Evolutionary conservation across 1,140 invertebrate species (phyloP).

Genomic region (Drosophila ambigua): DNA sequence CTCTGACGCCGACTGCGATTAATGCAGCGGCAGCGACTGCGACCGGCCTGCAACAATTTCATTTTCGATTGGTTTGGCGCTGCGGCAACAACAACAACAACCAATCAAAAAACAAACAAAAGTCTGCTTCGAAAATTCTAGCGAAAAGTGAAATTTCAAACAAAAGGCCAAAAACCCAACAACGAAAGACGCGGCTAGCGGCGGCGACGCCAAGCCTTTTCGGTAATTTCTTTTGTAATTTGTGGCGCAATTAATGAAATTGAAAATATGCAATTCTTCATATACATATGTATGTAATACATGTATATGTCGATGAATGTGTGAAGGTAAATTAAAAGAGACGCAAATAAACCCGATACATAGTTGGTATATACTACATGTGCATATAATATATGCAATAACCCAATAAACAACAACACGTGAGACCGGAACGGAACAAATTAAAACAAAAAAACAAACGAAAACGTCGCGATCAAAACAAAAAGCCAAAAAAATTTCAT

Average conservation of each 20-base stretch:
- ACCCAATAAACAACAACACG: constrained; percentile 58
- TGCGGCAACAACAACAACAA: constrained; percentile 31
- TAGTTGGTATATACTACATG: too few relatives aligned
- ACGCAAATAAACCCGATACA: constrained; percentile 41
- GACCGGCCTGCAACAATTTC: constrained; percentile 47
- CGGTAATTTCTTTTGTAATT: constrained; percentile 58
- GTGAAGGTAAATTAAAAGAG: constrained; percentile 46
- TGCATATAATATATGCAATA: constrained; percentile 29
- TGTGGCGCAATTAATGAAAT: constrained; percentile 64
- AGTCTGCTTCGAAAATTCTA: constrained; percentile 50
- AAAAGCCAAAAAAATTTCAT: constrained; percentile 53
- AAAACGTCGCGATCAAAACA: constrained; percentile 62
- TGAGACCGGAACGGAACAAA: constrained; percentile 45
- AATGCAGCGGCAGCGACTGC: constrained; percentile 19
- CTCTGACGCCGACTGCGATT: constrained; percentile 20
- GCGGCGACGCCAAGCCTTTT: constrained; percentile 35
- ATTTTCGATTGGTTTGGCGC: constrained; percentile 45
- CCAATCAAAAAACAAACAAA: constrained; percentile 42
- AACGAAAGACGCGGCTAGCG: not conserved
- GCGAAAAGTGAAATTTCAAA: constrained; percentile 59
- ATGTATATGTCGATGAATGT: not conserved
- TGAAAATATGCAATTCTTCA: constrained; percentile 54
- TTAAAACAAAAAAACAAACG: constrained; percentile 41
- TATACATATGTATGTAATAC: constrained; percentile 28
- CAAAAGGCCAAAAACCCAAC: constrained; percentile 16